Evolutionary conservation across 2,113 vertebrate species (phyloP), one percentile per base, ranked within the genome.

Genomic region (Pantherophis guttatus): DNA sequence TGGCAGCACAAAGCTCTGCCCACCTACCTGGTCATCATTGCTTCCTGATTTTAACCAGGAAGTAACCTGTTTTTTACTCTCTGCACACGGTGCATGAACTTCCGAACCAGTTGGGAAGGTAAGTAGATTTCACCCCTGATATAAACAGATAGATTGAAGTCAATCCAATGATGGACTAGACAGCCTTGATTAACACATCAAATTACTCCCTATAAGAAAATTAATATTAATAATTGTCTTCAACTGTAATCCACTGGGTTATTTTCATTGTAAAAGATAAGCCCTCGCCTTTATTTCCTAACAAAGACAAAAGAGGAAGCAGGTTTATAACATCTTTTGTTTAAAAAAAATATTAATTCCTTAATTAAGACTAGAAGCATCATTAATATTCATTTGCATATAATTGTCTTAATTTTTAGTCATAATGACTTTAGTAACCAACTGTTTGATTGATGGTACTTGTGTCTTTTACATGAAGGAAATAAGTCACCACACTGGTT

Each of bases 351-450:
- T 96, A 70, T 96, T 96, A 95, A 97, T 97, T 97, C 98, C 52
- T 96, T 96, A 98, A 98, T 98, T 97, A 97, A 33, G 94, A 95
- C 95, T 97, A 95, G 93, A 96, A 96, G 96, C 96, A 95, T 97
- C 97, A 98, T 98, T 98, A 98, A 98, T 98, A 98, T 98, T 98
- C 97, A 98, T 98, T 98, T 98, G 97, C 97, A 95, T 97, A 97
- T 98, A 98, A 98, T 98, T 98, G 96, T 97, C 97, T 98, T 98
- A 98, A 98, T 98, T 98, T 93, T 98, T 97, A 96, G 97, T 96
- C 96, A 97, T 98, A 98, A 98, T 98, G 96, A 98, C 97, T 98
- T 98, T 94, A 97, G 98, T 97, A 98, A 97, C 98, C 97, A 98
- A 98, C 97, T 97, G 98, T 95, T 97, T 98, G 98, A 98, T 97